Conservation (phyloP, 2,797 vertebrate genomes). For the Bovichtus variegatus region DNA sequence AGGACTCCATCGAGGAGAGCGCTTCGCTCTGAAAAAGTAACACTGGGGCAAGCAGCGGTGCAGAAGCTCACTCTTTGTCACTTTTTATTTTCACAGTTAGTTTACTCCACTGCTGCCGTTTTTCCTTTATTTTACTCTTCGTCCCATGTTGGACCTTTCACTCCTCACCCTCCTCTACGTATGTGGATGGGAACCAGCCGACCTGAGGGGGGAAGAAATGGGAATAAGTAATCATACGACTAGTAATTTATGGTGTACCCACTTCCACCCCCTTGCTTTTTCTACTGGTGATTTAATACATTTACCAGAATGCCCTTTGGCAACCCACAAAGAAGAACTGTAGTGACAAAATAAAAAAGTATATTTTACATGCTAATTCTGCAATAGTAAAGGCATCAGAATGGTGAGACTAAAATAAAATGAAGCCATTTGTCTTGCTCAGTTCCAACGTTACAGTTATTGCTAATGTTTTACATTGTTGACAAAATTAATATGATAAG, state of each 20-base stretch:
- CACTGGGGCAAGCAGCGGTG: slow-evolving; percentile 24
- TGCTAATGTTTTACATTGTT: too few species aligned
- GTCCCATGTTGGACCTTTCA: slow-evolving; percentile 60
- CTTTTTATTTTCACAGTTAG: slow-evolving; percentile 21
- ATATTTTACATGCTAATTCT: neutral
- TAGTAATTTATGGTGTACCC: neutral
- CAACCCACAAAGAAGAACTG: neutral
- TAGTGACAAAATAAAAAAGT: neutral
- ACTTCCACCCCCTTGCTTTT: neutral
- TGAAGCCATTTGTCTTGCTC: neutral
- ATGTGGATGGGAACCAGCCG: slow-evolving; percentile 99
- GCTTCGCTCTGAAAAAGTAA: slow-evolving; percentile 25
- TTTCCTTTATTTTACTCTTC: slow-evolving; percentile 13
- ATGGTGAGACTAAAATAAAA: neutral
- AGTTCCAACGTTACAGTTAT: neutral
- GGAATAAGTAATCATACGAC: slow-evolving; percentile 9
- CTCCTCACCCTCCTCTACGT: slow-evolving; percentile 95
- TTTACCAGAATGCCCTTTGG: slow-evolving; percentile 19
- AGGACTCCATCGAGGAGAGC: slow-evolving; percentile 24
- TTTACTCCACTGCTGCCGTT: slow-evolving; percentile 31
- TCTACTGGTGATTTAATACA: slow-evolving; percentile 1
- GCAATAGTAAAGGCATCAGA: neutral
- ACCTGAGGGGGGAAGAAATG: slow-evolving; percentile 80
- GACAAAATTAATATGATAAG: too few species aligned
- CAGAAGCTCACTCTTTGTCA: slow-evolving; percentile 17